A percentile compares a stretch with the other conserved stretches of the same genome.
phyloP scores from a whole-genome alignment of 2,888 invertebrate species.

The Eilema sororculum region DNA sequence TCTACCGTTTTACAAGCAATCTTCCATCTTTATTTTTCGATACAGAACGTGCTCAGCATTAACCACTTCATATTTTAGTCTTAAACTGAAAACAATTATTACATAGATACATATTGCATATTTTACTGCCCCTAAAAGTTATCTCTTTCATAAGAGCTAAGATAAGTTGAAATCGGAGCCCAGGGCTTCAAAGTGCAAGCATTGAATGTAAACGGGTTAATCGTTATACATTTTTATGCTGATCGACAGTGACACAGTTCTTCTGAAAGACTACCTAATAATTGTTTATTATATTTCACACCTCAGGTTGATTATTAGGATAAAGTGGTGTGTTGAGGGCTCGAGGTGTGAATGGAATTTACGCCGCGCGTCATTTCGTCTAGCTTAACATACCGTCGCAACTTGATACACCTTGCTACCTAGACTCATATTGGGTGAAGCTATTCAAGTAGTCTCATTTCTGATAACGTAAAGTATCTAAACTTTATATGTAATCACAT shows the following conservation, averaged over 20 bases:
- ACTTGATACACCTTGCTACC: neutral
- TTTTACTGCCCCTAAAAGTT: neutral
- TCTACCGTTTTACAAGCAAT: neutral
- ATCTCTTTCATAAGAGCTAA: neutral
- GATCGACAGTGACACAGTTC: no score
- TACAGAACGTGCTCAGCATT: constrained; percentile 2
- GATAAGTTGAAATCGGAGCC: neutral
- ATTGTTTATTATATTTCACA: constrained; percentile 38
- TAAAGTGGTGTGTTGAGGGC: constrained; percentile 18
- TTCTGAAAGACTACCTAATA: no score
- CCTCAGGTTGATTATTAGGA: constrained; percentile 32
- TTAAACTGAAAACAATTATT: neutral
- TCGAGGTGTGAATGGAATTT: constrained; percentile 42
- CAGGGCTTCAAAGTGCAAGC: no score
- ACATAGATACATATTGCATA: neutral
- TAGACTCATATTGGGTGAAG: neutral
- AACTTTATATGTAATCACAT: no score
- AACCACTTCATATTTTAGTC: neutral
- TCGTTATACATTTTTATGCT: no score
- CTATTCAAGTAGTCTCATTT: neutral
- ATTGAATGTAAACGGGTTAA: no score
- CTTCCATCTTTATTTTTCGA: neutral
- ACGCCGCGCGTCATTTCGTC: constrained; percentile 24
- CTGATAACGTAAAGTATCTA: no score
- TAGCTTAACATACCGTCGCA: constrained; percentile 18